A percentile compares a stretch with the other conserved stretches of the same genome.
phyloP scores from a whole-genome alignment of 1,140 invertebrate species.

The Megathymus violae region DNA sequence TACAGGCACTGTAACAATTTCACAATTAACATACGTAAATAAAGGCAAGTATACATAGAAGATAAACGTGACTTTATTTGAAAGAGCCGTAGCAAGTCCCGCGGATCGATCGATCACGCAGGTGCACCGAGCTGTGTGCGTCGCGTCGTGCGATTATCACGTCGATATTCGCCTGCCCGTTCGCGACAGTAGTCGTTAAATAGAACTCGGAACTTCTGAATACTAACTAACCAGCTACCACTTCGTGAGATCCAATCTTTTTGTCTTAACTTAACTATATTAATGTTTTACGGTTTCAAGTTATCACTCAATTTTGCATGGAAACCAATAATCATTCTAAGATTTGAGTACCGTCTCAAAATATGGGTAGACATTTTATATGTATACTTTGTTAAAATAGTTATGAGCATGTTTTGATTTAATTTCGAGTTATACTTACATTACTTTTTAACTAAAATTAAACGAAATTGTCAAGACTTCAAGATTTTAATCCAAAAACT shows the following conservation, averaged over 20 bases:
- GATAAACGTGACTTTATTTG: conserved; percentile 27
- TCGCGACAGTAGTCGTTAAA: conserved; percentile 28
- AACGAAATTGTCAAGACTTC: too few species aligned
- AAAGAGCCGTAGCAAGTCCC: conserved; percentile 17
- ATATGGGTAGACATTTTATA: too few species aligned
- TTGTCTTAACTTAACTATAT: conserved; percentile 22
- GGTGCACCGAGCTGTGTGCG: conserved; percentile 17
- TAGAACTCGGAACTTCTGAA: conserved; percentile 28
- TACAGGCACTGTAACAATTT: conserved; percentile 19
- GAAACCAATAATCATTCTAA: not conserved
- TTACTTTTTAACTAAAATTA: too few species aligned
- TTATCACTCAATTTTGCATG: conserved; percentile 1
- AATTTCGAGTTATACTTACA: too few species aligned
- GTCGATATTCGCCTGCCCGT: conserved; percentile 23
- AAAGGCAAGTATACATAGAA: conserved; percentile 1
- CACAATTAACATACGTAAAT: conserved; percentile 3
- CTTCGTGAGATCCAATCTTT: conserved; percentile 22
- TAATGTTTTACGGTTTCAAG: conserved; percentile 15
- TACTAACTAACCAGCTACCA: conserved; percentile 19
- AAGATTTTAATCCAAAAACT: too few species aligned
- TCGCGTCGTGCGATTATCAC: conserved; percentile 24
- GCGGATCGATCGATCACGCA: conserved; percentile 30
- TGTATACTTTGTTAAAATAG: too few species aligned
- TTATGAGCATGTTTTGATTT: too few species aligned
- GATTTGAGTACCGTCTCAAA: too few species aligned